These are phyloP conservation scores for Prionace glauca DNA, from an alignment of 2,797 vertebrate species.

Conservation along the genomic window DNA sequence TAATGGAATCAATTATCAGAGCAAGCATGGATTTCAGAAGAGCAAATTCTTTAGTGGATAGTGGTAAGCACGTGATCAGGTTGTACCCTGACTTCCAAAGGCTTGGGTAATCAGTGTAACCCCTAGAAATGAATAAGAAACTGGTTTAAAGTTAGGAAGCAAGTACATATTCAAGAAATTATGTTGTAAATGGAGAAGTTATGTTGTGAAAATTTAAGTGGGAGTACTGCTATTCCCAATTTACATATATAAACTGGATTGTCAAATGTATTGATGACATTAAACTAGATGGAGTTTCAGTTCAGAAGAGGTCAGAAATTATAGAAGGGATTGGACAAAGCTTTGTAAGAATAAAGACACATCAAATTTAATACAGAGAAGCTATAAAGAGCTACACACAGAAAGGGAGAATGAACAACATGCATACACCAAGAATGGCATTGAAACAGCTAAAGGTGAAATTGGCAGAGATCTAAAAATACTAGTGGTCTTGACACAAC, in stretches of 20 bases:
- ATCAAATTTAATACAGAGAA: neutral
- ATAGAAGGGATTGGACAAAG: neutral
- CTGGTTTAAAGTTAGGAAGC: no score
- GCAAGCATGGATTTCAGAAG: no score
- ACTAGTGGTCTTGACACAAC: neutral
- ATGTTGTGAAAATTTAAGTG: no score
- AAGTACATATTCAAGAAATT: no score
- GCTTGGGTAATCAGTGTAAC: no score
- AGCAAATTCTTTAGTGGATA: no score
- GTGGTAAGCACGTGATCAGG: no score
- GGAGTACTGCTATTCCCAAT: neutral
- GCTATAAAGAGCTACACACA: neutral
- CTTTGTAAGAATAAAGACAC: neutral
- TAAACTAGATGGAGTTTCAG: neutral
- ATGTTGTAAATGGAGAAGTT: no score
- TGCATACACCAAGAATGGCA: neutral
- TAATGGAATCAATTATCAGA: no score
- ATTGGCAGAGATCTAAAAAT: neutral
- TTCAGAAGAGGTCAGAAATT: neutral
- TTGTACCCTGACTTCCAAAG: no score
- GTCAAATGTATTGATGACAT: neutral
- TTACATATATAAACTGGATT: neutral
- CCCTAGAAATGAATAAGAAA: no score
- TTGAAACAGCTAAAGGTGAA: neutral
- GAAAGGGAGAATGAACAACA: neutral